Percentiles rank a stretch among this genome's conserved stretches.
phyloP scores from a whole-genome alignment of 2,797 vertebrate genomes.

The Spatula versicolor region DNA sequence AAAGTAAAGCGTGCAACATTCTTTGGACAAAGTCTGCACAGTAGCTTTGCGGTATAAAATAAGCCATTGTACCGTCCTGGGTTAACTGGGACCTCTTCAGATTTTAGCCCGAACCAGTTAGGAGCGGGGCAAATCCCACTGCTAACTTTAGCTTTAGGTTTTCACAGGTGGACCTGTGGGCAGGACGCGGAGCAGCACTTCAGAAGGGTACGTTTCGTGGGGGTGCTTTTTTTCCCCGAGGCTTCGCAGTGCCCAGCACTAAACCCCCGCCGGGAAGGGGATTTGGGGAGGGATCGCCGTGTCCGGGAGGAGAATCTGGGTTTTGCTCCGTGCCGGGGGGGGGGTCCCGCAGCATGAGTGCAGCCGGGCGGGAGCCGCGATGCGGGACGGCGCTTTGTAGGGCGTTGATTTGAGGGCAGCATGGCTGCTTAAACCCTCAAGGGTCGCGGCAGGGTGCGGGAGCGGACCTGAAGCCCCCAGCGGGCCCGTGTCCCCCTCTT shows the following conservation, averaged over 20 bases:
- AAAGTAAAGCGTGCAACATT: neutral
- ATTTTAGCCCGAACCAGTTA: neutral
- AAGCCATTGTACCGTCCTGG: neutral
- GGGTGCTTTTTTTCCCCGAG: neutral
- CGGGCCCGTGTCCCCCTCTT: neutral
- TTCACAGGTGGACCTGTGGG: slow-evolving; percentile 22
- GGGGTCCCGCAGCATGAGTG: neutral
- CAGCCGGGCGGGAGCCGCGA: accelerated
- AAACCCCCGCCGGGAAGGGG: neutral
- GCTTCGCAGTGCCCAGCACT: neutral
- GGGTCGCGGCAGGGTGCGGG: neutral
- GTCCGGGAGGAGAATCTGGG: neutral
- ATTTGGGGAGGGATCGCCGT: accelerated
- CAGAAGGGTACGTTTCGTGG: slow-evolving; percentile 29
- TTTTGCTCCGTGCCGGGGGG: neutral
- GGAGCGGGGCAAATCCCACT: neutral
- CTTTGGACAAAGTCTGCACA: neutral
- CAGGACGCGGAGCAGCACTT: slow-evolving; percentile 3
- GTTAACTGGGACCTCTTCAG: neutral
- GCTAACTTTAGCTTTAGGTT: neutral
- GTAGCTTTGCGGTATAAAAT: neutral
- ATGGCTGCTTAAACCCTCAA: neutral
- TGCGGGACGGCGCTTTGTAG: neutral
- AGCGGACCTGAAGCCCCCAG: neutral
- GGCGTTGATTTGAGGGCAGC: neutral